Evolutionary conservation across 2,113 vertebrate genomes (phyloP).

Genomic region (Podilymbus podiceps): DNA sequence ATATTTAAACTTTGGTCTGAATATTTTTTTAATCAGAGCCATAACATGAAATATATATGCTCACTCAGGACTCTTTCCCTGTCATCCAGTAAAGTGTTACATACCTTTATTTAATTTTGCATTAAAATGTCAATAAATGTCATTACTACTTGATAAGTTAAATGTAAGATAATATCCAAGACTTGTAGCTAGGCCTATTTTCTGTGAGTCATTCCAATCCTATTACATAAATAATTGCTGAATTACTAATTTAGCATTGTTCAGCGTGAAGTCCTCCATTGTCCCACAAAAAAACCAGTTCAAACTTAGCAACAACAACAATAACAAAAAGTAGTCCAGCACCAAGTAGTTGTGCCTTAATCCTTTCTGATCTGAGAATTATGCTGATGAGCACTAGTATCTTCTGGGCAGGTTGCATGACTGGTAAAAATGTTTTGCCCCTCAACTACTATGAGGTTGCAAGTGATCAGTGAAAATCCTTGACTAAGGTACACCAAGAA

Average conservation of each 20-base stretch:
- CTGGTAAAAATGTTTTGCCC: neutral
- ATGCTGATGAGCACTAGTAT: neutral
- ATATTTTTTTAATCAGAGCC: neutral
- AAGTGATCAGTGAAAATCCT: neutral
- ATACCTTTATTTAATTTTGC: neutral
- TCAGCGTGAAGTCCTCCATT: neutral
- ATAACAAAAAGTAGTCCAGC: neutral
- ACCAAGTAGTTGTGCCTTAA: neutral
- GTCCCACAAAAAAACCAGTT: neutral
- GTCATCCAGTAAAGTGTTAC: neutral
- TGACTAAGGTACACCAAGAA: neutral
- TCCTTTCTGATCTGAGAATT: neutral
- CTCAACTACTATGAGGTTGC: neutral
- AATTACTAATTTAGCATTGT: neutral
- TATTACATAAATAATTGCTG: neutral
- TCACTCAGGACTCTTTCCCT: rapidly evolving
- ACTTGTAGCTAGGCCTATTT: neutral
- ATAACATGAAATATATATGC: neutral
- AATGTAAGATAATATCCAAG: neutral
- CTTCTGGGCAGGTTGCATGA: neutral
- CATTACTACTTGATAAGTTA: neutral
- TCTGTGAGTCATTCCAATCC: neutral
- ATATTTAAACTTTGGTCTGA: too few species aligned
- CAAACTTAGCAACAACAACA: neutral
- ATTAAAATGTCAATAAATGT: neutral